Base-by-base conservation (phyloP, 2,797 vertebrate species). In the Malacoraja senta region DNA sequence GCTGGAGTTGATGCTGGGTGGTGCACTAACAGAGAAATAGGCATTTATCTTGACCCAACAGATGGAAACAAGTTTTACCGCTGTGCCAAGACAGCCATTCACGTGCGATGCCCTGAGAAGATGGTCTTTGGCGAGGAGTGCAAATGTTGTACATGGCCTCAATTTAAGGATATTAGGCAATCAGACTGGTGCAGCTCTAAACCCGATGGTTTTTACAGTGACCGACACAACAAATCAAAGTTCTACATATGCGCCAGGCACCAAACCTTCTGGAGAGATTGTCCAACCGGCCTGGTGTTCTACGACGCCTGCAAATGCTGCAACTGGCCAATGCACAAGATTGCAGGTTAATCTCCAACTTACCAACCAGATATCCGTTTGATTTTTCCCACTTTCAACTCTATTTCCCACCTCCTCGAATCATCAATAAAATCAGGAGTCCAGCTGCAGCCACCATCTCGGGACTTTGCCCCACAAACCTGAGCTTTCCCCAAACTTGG, bases 81-180 rank as follows among this genome's bases (percentile, higher is more conserved):
- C 15, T 68, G 84, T 68, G 84, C 63, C 68, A 19, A 68, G 84
- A 35, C 35, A 68, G 17, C 61, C 63, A 21, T 88, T 9, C 63
- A 35, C 35, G 84, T 65, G 10, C 8, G 1, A 7, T 88, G 84
- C 35, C 15, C 17, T 68, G 63, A 35, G 17, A 68, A 88, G 9
- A 17, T 35, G n/a, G 8, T 88, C 63, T 88, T 35, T 68, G 21
- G 35, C 68, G n/a, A 88, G 35, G 1, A 35, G 19, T 88, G 84
- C 84, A 68, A 21, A 63, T 88, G 84, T 88, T 88, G 84, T 65
- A 88, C 63, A 21, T 35, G 63, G 84, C n/a, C 84, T 68, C 61
- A 0, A 21, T 1, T 35, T 32, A 65, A 35, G 58, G n/a, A 2
- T 0, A 0, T 1, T 68, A 1, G 35, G 9, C 61, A 68, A 8